Evolutionary conservation across 2,797 vertebrate species (phyloP).

Genomic region (Carcharodon carcharias): DNA sequence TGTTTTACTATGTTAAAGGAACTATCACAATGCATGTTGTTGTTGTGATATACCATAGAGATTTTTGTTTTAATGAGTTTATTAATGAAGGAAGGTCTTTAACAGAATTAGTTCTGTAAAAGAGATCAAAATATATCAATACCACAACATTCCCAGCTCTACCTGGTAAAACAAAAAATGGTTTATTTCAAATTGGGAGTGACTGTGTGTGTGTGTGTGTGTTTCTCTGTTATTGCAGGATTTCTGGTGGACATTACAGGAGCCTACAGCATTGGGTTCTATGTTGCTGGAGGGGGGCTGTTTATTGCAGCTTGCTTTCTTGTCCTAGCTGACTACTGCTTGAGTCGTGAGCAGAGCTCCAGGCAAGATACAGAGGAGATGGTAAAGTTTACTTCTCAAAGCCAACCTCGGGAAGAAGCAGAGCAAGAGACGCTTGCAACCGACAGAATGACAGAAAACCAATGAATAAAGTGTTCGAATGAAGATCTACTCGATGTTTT

Average conservation of each 20-base stretch:
- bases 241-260: conserved; percentile 27
- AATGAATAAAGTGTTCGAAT: neutral
- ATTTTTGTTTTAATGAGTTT: neutral
- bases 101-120: neutral
- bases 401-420: neutral
- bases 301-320: conserved; percentile 19
- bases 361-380: neutral
- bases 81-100: neutral
- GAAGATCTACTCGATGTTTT: neutral
- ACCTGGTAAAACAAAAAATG: neutral
- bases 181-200: neutral
- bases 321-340: neutral
- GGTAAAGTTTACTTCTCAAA: neutral
- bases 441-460: neutral
- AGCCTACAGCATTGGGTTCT: conserved; percentile 30
- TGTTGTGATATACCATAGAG: neutral
- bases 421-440: neutral
- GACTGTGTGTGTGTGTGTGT: neutral
- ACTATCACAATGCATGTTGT: neutral
- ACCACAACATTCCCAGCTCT: neutral
- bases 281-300: conserved; percentile 27
- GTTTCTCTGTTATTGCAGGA: neutral
- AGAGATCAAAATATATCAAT: neutral
- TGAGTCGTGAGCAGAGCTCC: neutral
- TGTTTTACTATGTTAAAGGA: neutral